Evolutionary conservation across 30 jellyfish, hydroid and myxozoan genomes (phyloP), one percentile per base, ranked within the genome.

Genomic region (Aurelia coerulea): DNA sequence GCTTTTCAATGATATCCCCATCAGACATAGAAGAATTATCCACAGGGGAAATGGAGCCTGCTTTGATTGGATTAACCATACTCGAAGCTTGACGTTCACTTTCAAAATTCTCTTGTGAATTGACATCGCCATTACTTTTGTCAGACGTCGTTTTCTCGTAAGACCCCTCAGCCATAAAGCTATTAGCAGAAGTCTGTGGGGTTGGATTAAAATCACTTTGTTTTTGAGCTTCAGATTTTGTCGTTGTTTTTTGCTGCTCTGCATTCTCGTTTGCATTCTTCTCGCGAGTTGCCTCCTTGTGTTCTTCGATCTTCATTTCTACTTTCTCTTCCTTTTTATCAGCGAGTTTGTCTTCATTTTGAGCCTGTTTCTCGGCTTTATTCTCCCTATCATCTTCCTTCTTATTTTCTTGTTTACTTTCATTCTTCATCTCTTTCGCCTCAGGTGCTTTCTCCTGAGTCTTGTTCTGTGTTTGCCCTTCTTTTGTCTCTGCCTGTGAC

Each of bases 1-100:
- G 65, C 60, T 46, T 79, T 37, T 79, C 89, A 10, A 79, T 79
- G 13, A 79, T 79, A 17, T 79, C 89, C 10, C 89, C 89, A 58
- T 79, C 89, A 63, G 81, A 79, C 32, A 79, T n/a, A 13, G 89
- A 79, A 11, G 89, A 63, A 65, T 64, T 79, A 50, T 65, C 67
- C 1, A 79, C 80, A 15, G 89, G 86, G 39, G 42, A 75, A 19
- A 75, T 13, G 13, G 31, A 17, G 31, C 35, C 62, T 46, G 63
- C 63, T 70, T 70, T 35, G 1, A 32, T 35, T 41, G 80, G 62
- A 41, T 35, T 12, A 4, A 16, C 62, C 14, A 16, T 29, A 19
- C 13, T 60, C 69, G 34, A 23, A 16, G 31, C 11, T 12, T 60
- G 70, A 60, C 11, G 70, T 13, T 60, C 70, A 6, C 35, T 23